Percentiles rank a stretch among this genome's conserved stretches.
Conservation (phyloP, 2,113 vertebrate species). For the Anser cygnoides region DNA sequence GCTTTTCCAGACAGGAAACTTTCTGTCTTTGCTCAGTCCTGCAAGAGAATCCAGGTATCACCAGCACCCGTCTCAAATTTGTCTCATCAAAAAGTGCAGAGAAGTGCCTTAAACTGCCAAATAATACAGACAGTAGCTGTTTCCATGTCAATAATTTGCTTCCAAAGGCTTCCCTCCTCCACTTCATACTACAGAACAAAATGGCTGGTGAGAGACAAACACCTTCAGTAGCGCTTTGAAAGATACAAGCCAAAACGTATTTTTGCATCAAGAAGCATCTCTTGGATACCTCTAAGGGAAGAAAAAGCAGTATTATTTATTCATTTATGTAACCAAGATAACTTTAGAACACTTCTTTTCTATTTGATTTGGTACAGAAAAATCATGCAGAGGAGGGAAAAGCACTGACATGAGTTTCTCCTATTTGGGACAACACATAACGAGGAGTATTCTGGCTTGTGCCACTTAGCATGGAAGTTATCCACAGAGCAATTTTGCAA, state of each 20-base stretch:
- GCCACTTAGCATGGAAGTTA: not conserved
- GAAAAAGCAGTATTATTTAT: not conserved
- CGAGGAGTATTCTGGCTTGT: not conserved
- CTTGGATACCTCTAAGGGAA: not conserved
- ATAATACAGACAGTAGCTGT: not conserved
- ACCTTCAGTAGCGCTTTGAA: not conserved
- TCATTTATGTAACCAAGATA: not conserved
- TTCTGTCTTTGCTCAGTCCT: not conserved
- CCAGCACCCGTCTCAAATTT: not conserved
- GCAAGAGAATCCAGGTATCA: not conserved
- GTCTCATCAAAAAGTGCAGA: not conserved
- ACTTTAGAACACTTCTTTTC: not conserved
- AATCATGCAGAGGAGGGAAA: not conserved
- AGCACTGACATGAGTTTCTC: not conserved
- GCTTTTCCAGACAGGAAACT: not conserved
- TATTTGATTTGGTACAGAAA: not conserved
- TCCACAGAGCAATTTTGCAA: not conserved
- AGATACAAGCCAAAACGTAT: not conserved
- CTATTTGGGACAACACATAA: not conserved
- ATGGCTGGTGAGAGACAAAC: not conserved
- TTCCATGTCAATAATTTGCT: not conserved
- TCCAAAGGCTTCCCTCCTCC: not conserved
- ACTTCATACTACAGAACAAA: not conserved
- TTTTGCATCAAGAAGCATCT: not conserved
- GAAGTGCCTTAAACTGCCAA: not conserved